phyloP scores from a whole-genome alignment of 1,140 invertebrate genomes.

The Bombus vancouverensis region DNA sequence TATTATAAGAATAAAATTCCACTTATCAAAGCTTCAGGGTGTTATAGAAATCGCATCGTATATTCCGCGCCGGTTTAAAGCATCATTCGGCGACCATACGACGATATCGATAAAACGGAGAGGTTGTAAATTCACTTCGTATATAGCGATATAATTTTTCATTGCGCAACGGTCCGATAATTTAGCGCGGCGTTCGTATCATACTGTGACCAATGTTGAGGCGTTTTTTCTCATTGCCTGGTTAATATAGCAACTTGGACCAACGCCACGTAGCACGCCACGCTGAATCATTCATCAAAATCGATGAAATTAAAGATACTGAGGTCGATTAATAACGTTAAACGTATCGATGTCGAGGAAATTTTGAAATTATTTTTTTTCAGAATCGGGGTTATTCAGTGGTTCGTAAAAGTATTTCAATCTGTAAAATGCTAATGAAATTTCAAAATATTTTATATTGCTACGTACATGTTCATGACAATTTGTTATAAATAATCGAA shows the following conservation, averaged over 20 bases:
- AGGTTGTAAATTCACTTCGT: constrained; percentile 32
- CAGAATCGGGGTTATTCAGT: no score
- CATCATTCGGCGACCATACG: constrained; percentile 3
- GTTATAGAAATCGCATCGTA: constrained; percentile 32
- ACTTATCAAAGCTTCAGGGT: background rate
- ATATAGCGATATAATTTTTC: constrained; percentile 40
- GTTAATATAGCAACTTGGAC: constrained; percentile 5
- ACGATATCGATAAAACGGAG: constrained; percentile 13
- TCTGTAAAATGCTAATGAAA: no score
- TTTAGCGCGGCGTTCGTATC: background rate
- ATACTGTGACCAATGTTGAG: background rate
- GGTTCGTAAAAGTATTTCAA: no score
- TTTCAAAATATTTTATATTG: no score
- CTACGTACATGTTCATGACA: no score
- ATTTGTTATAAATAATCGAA: no score
- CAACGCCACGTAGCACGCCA: background rate
- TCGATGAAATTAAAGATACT: constrained; percentile 7
- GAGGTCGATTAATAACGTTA: constrained; percentile 6
- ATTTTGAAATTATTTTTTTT: no score
- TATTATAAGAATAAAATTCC: background rate
- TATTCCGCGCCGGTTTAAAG: background rate
- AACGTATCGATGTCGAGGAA: background rate
- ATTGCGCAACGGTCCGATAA: constrained; percentile 27
- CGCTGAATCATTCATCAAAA: background rate
- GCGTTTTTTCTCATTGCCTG: background rate